Base-by-base conservation (phyloP, 2,113 vertebrate genomes). In the Urocynchramus pylzowi region DNA sequence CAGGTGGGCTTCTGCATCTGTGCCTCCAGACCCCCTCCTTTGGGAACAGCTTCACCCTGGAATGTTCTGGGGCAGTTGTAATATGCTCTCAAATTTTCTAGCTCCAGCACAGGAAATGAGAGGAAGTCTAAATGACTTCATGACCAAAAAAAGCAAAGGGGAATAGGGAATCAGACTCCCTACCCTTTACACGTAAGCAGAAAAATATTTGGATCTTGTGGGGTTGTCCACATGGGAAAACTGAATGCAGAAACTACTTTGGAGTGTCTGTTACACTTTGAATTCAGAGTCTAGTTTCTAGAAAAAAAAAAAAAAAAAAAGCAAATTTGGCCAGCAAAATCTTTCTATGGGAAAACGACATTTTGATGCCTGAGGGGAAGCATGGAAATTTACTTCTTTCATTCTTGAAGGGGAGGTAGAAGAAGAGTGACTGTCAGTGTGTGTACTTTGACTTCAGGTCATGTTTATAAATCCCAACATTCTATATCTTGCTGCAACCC, bases 1-100 rank as follows among this genome's bases (percentile, higher is more conserved):
- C 99, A 98, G 99, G 99, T 99, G 93, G 92, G 97, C 31, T 64
- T 53, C 74, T 75, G 49, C 7, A 0, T 78, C 24, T 17, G 6
- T 56, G 35, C 35, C 47, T 54, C 7, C 37, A 13, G 59, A 52
- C 3, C 33, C 41, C 21, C 17, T 87, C 23, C 53, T 81, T 19
- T 37, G 56, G 37, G 80, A 86, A 18, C 78, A 71, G 15, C 16
- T 81, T 68, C 8, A 30, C 75, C 35, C n/a, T 54, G 39, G 54
- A 88, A 74, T 41, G n/a, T 87, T 88, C 59, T 59, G 75, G 67
- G 81, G 26, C 54, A 11, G 60, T 86, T 12, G 6, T 67, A 80
- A 73, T 65, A 41, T 0, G 8, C 53, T 76, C 18, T 75, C 49
- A 68, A 56, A 35, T 41, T 79, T 83, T 50, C 44, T 39, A 69